Evolutionary conservation across 2,888 invertebrate genomes (phyloP).

Genomic region (Oscheius onirici): DNA sequence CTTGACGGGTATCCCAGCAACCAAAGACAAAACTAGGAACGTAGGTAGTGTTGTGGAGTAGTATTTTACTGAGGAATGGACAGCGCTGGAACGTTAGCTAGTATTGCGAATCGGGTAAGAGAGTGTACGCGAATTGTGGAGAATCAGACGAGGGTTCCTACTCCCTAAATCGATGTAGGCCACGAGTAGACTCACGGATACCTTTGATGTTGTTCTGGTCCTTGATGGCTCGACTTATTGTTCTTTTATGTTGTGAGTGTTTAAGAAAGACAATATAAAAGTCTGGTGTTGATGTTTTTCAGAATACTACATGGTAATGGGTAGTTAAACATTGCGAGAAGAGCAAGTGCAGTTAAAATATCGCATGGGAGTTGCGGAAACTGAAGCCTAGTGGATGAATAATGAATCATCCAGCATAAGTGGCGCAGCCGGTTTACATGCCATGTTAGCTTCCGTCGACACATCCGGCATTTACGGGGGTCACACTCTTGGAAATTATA

Average conservation of each 20-base stretch:
- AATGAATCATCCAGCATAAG: slow-evolving; percentile 32
- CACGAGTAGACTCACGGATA: slow-evolving; percentile 29
- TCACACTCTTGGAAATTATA: slow-evolving; percentile 13
- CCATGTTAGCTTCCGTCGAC: slow-evolving; percentile 32
- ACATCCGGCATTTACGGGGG: slow-evolving; percentile 25
- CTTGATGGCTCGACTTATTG: too few relatives aligned
- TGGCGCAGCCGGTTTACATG: slow-evolving; percentile 27
- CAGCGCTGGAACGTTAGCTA: slow-evolving; percentile 31
- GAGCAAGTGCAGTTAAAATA: not conserved
- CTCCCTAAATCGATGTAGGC: slow-evolving; percentile 33
- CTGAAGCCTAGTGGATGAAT: slow-evolving; percentile 29
- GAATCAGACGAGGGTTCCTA: slow-evolving; percentile 33
- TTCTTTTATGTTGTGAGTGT: too few relatives aligned
- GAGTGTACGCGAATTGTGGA: slow-evolving; percentile 32
- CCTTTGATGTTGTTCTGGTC: slow-evolving; percentile 14
- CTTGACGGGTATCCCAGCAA: not conserved
- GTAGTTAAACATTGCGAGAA: too few relatives aligned
- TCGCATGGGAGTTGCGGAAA: slow-evolving; percentile 18
- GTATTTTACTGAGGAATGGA: slow-evolving; percentile 26
- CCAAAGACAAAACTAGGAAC: not conserved
- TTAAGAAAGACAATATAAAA: too few relatives aligned
- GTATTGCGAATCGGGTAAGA: slow-evolving; percentile 29
- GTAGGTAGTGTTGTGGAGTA: slow-evolving; percentile 9
- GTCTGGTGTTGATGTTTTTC: too few relatives aligned
- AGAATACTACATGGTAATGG: too few relatives aligned